Conservation (phyloP, 64 coral and sea anemone genomes). For the Stylophora pistillata region DNA sequence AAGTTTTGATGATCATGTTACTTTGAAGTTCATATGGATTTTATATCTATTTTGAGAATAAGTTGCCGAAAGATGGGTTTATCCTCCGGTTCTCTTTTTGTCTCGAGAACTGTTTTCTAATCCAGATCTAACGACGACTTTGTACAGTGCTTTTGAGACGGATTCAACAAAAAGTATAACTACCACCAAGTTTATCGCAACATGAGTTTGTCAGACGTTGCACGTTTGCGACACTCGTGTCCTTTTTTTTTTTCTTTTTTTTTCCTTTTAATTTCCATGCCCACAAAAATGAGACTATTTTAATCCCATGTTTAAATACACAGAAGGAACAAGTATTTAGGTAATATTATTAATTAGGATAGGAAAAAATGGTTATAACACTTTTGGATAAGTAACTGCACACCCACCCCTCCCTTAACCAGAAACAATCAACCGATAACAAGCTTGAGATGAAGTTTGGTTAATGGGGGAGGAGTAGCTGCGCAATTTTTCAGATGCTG, state of each 20-base stretch:
- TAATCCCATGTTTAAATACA: slow-evolving; percentile 7
- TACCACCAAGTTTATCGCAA: background rate
- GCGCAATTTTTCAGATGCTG: too few species aligned
- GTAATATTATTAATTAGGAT: background rate
- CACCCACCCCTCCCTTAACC: too few species aligned
- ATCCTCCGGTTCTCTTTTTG: background rate
- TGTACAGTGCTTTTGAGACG: slow-evolving; percentile 25
- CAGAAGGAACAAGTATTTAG: background rate
- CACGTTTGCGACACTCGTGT: too few species aligned
- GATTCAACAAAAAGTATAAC: background rate
- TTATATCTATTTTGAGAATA: slow-evolving; percentile 34
- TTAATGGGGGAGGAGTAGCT: too few species aligned
- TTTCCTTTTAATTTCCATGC: background rate
- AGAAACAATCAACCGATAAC: too few species aligned
- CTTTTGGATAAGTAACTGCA: background rate
- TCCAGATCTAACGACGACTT: background rate
- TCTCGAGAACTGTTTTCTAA: slow-evolving; percentile 2
- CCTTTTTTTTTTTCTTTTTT: too few species aligned
- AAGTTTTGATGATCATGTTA: slow-evolving; percentile 6
- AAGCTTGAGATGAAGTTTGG: too few species aligned
- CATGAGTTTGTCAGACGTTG: too few species aligned
- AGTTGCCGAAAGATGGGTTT: background rate
- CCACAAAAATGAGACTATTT: slow-evolving; percentile 28
- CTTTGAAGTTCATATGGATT: background rate
- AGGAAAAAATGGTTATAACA: background rate